phyloP scores from a whole-genome alignment of 2,113 vertebrate species.

The Mixornis gularis region DNA sequence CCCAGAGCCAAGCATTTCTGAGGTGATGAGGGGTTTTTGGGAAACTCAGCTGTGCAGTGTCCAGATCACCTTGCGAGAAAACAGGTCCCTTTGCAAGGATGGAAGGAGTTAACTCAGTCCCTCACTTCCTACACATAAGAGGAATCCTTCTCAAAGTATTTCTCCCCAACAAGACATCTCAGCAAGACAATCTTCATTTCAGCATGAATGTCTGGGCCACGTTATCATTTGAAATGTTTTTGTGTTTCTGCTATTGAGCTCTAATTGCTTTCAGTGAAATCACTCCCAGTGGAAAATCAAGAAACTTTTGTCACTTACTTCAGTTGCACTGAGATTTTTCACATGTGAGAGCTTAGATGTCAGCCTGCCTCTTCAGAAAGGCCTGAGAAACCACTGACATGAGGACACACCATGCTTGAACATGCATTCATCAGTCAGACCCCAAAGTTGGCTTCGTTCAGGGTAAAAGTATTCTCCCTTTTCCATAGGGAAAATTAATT shows the following conservation, averaged over 20 bases:
- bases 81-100: background rate
- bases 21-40: background rate
- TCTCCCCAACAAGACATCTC: background rate
- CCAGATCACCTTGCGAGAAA: background rate
- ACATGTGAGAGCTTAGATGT: background rate
- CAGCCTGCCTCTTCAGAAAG: background rate
- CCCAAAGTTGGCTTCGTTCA: background rate
- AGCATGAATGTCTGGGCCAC: accelerated
- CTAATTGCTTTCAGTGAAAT: background rate
- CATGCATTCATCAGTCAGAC: accelerated
- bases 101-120: background rate
- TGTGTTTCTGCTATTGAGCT: background rate
- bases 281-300: background rate
- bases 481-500: background rate
- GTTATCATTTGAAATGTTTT: background rate
- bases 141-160: background rate
- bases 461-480: background rate
- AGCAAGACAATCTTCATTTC: background rate
- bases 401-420: background rate
- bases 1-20: background rate
- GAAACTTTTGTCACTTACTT: background rate
- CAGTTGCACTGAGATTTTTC: background rate
- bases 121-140: background rate
- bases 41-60: background rate
- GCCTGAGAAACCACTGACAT: background rate